Evolutionary conservation across 1,140 invertebrate species (phyloP).

Genomic region (Drosophila littoralis): DNA sequence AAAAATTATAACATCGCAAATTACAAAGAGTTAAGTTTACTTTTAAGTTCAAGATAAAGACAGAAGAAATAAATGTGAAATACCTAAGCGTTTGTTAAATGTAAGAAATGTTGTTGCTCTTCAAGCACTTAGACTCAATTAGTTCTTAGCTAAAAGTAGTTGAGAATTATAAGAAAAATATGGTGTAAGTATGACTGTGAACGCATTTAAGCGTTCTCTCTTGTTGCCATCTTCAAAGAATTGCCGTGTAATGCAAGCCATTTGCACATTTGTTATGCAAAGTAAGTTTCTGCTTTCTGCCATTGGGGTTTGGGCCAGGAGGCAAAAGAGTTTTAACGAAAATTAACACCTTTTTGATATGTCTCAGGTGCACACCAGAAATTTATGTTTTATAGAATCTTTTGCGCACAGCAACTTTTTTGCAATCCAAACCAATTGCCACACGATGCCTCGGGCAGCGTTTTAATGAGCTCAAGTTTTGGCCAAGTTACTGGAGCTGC

Average conservation of each 20-base stretch:
- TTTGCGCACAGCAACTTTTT: conserved; percentile 12
- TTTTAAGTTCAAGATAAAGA: too few relatives aligned
- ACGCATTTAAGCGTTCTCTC: neutral
- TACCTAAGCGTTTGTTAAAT: too few relatives aligned
- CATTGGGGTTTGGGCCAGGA: neutral
- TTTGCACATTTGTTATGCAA: neutral
- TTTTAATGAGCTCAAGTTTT: conserved; percentile 29
- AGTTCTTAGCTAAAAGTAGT: neutral
- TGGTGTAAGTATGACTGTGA: neutral
- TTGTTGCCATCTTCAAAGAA: too few relatives aligned
- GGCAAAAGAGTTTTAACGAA: conserved; percentile 4
- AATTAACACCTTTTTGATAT: conserved; percentile 12
- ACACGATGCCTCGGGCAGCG: conserved; percentile 5
- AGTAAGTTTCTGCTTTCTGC: conserved; percentile 2
- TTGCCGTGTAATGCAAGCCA: neutral
- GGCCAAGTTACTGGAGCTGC: neutral
- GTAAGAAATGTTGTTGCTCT: too few relatives aligned
- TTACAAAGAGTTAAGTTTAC: too few relatives aligned
- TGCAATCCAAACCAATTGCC: conserved; percentile 5
- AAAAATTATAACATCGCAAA: too few relatives aligned
- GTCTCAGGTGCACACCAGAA: conserved; percentile 5
- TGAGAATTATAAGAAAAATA: neutral
- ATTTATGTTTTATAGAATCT: conserved; percentile 12
- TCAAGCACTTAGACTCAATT: too few relatives aligned
- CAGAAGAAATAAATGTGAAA: too few relatives aligned